phyloP scores from a whole-genome alignment of 2,113 vertebrate species.

The Callipepla californica region DNA sequence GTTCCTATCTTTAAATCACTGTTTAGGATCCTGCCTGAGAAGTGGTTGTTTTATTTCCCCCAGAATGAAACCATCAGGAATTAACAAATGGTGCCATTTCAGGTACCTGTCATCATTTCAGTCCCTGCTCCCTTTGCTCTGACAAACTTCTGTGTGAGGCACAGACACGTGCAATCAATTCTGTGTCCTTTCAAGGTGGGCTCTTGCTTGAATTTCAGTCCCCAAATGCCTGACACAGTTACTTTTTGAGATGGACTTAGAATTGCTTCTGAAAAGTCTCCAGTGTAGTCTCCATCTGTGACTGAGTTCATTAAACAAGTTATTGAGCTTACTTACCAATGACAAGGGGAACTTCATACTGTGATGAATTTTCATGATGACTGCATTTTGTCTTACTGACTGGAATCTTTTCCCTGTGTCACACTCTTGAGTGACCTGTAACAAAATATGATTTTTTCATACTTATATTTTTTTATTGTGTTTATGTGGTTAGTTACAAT shows the following conservation, averaged over 20 bases:
- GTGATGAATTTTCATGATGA: neutral
- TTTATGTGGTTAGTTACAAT: neutral
- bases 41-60: neutral
- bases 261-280: constrained; percentile 12
- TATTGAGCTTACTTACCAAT: constrained; percentile 16
- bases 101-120: neutral
- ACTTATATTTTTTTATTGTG: neutral
- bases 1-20: neutral
- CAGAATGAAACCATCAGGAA: neutral
- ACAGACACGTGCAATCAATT: rapidly evolving
- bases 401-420: neutral
- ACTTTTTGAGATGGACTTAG: neutral
- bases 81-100: neutral
- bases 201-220: neutral
- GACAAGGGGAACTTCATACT: neutral
- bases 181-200: neutral
- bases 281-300: constrained; percentile 5
- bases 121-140: neutral
- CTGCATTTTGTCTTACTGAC: constrained; percentile 16
- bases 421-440: neutral
- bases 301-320: constrained; percentile 22
- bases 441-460: neutral
- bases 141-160: neutral
- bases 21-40: neutral
- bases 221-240: neutral